phyloP scores from a whole-genome alignment of 2,888 invertebrate species.

The Aphidius colemani region DNA sequence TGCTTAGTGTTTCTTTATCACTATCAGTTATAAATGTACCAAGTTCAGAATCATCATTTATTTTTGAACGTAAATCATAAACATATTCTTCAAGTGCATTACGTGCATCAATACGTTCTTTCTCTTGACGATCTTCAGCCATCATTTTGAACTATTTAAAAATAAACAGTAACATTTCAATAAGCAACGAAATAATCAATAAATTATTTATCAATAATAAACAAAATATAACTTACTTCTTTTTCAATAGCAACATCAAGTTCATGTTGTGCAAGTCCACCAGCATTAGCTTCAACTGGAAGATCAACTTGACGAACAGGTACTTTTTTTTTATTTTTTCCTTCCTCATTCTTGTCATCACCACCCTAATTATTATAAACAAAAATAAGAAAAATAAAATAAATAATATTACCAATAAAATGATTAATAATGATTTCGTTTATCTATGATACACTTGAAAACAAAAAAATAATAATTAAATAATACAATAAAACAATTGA shows the following conservation, averaged over 20 bases:
- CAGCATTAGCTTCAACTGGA: conserved; percentile 77
- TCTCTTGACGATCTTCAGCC: conserved; percentile 87
- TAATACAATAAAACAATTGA: neutral
- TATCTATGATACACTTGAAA: neutral
- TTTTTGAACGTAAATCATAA: conserved; percentile 91
- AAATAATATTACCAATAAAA: conserved; percentile 9
- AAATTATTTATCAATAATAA: conserved; percentile 2
- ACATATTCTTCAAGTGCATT: conserved; percentile 98
- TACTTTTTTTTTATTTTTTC: conserved; percentile 75
- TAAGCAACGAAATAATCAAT: neutral
- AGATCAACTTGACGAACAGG: conserved; percentile 82
- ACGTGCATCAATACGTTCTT: conserved; percentile 92
- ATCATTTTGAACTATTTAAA: conserved; percentile 74
- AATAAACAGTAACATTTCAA: conserved; percentile 5
- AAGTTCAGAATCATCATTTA: conserved; percentile 76
- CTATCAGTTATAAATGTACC: conserved; percentile 76
- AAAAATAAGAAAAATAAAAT: conserved; percentile 7
- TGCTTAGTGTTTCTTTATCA: conserved; percentile 69
- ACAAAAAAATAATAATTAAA: conserved; percentile 1
- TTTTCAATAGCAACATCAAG: conserved; percentile 77
- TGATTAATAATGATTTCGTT: conserved; percentile 1
- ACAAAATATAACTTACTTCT: conserved; percentile 67
- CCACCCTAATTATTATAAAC: conserved; percentile 44
- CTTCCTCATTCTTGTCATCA: conserved; percentile 64
- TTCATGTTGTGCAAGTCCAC: conserved; percentile 73